Evolutionary conservation across 2,113 vertebrate species (phyloP).

Genomic region (Cardinalis cardinalis): DNA sequence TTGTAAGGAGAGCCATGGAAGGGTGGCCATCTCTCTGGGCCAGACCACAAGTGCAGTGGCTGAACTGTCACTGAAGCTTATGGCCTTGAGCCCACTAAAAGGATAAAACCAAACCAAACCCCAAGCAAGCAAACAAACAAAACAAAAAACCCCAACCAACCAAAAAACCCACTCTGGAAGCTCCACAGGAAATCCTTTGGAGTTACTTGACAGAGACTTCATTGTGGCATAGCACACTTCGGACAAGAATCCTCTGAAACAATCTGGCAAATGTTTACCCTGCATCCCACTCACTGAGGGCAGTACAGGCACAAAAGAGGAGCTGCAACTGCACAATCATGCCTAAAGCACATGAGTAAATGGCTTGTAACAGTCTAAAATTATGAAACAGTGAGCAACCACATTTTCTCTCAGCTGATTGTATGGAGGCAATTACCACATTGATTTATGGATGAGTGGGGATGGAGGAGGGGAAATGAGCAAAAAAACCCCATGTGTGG

Average conservation of each 20-base stretch:
- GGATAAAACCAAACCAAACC: neutral
- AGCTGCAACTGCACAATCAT: neutral
- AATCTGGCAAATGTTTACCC: neutral
- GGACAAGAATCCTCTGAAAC: neutral
- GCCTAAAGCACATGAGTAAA: neutral
- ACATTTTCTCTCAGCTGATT: neutral
- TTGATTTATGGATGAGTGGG: neutral
- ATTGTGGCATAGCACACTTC: neutral
- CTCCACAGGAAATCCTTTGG: neutral
- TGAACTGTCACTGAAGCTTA: neutral
- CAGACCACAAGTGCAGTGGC: neutral
- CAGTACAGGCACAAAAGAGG: neutral
- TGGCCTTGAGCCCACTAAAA: neutral
- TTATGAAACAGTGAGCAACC: neutral
- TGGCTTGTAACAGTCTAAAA: neutral
- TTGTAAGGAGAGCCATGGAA: neutral
- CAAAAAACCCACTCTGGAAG: neutral
- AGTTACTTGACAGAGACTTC: neutral
- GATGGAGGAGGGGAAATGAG: neutral
- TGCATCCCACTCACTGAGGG: neutral
- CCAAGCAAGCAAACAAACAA: neutral
- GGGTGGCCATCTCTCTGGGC: fast-evolving
- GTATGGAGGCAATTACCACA: neutral
- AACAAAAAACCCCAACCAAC: neutral
- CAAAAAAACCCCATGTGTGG: neutral